Evolutionary conservation across 2,797 vertebrate genomes (phyloP), one percentile per base, ranked within the genome.

Genomic region (Ispidina picta): DNA sequence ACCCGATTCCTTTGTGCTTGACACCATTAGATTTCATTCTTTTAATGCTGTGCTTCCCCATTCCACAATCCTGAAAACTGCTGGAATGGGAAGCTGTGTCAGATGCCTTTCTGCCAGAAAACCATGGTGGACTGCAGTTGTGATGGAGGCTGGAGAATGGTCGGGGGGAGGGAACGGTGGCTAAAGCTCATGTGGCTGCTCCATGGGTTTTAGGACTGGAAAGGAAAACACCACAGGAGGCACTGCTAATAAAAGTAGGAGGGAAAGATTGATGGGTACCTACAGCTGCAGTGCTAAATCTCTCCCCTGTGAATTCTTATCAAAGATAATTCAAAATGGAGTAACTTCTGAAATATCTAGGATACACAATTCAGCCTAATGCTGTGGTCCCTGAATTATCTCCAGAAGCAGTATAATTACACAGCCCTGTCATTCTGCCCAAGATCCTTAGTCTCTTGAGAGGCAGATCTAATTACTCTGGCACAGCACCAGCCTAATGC

Each of bases 21-120:
- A 79, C 78, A 65, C 62, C 62, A 80, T 92, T 82, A 31, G 8
- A 89, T 93, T 92, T 88, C 83, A 82, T 84, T 86, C 56, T 39
- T 78, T 85, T 89, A 64, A 75, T 28, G 7, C 4, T 49, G 15
- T 44, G 6, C 21, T 74, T 52, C 54, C 52, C 20, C n/a, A 12
- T 85, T 72, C 59, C 10, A 1, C 73, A 56, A 18, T 55, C 35
- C 76, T 75, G 43, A 70, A 86, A 93, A 70, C 21, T 31, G n/a
- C 29, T 46, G 56, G 54, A 92, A 48, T 11, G 21, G 46, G 58
- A 91, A 79, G n/a, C 12, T 48, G 21, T 62, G 54, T 56, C 60
- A 69, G 66, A 65, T 49, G 26, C 17, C 13, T 43, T 87, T 60
- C 44, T 78, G 79, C 74, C 41, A 46, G 48, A 55, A 9, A 37